Evolutionary conservation across 2,113 vertebrate species (phyloP), one percentile per base, ranked within the genome.

Genomic region (Calyptommatus sinebrachiatus): DNA sequence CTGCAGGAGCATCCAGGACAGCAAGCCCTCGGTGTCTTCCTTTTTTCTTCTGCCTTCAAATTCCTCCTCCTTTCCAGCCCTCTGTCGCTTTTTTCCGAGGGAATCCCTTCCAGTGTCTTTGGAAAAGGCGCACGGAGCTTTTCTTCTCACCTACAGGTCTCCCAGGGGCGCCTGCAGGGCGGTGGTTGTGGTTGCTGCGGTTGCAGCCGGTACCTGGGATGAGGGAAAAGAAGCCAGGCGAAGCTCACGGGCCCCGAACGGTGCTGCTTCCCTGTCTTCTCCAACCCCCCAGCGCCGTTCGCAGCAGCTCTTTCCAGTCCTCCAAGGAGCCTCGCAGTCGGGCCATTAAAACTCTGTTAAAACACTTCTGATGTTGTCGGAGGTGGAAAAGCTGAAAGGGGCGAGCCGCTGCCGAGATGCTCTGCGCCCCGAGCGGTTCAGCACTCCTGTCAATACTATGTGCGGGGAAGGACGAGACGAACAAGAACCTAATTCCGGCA

Each of bases 321-420:
- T 97, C 96, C 92, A 94, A 96, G 95, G 97, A 97, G 95, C 93
- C 89, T 80, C 92, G 90, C 95, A 95, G 94, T 89, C 94, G 94
- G 95, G 95, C 97, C 98, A 99, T 99, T 99, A 99, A 99, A 99
- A 96, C 95, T 95, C 97, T 99, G 98, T 99, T 97, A 98, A 99
- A 98, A 98, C 97, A 99, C 97, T 99, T 97, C 96, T 97, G 96
- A 96, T 97, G 96, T 97, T 97, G 97, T 97, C 95, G 97, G 97
- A 95, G 94, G 94, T 89, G 92, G 95, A 81, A 94, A 92, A 94
- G 91, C 94, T 88, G 95, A 92, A 92, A 94, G 67, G 94, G 95
- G 90, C 89, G 83, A 85, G 92, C 28, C 91, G 93, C 92, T 83
- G 71, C 94, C 1, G 94, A 95, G 97, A 93, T 94, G 90, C 95